Evolutionary conservation across 2,797 vertebrate species (phyloP), one percentile per base, ranked within the genome.

Genomic region (Dendrocincla tyrannina): DNA sequence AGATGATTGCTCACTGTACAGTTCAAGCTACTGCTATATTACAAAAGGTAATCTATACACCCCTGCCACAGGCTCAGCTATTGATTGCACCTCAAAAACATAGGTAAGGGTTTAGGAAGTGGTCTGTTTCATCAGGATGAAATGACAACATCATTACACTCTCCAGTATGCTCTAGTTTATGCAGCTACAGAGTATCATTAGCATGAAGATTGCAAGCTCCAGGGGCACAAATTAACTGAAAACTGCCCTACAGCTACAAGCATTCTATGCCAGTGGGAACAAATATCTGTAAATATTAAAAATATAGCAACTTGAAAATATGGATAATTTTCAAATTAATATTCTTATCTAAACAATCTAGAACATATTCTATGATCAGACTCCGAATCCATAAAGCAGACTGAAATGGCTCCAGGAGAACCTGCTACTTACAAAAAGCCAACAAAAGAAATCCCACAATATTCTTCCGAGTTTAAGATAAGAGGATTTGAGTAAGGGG

Each of bases 391-490:
- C 66, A 91, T 55, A 85, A 92, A 83, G 70, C 55, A 94, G 93
- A 93, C 55, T 83, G 64, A 95, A 70, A 88, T 85, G 92, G 91
- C 90, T 95, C 82, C 77, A 92, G 60, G 91, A 89, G 74, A 94
- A 80, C 91, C 89, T 90, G 85, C 85, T 92, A 95, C 88, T 94
- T 93, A 95, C 70, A 92, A 79, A 74, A 96, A 87, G 90, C 79
- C 88, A 95, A 85, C 75, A 91, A 75, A 85, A 92, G 77, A 82
- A 82, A 92, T 81, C 89, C 76, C 92, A 94, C 93, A 68, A 32
- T 79, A 60, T 56, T 88, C 53, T 81, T 92, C 83, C 78, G 85
- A 76, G 85, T 17, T 84, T 92, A 95, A 94, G 67, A 25, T 64
- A 88, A 67, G 55, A 91, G 42, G 22, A 28, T 75, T 62, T 88